phyloP scores from a whole-genome alignment of 2,797 vertebrate species.

The Acanthopagrus latus region DNA sequence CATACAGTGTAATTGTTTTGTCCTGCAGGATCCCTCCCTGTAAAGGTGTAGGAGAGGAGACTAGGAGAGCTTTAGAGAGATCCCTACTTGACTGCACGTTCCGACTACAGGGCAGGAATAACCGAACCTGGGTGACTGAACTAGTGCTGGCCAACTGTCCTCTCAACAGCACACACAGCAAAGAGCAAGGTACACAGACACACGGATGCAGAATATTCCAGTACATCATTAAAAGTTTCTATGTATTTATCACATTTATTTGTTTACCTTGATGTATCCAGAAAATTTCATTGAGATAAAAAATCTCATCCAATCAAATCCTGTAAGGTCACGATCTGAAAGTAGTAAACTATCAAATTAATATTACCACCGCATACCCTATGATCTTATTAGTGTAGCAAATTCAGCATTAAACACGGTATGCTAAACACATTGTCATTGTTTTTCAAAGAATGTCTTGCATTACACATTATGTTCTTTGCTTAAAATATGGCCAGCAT shows the following conservation, averaged over 20 bases:
- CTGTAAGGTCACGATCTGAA: neutral
- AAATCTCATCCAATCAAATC: neutral
- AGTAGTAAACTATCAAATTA: neutral
- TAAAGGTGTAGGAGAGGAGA: constrained; percentile 95
- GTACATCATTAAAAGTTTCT: neutral
- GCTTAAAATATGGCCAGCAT: neutral
- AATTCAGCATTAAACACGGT: neutral
- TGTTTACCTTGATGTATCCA: too few relatives aligned
- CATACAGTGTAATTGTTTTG: neutral
- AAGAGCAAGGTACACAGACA: constrained; percentile 91
- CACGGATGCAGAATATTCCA: neutral
- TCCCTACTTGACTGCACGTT: constrained; percentile 98
- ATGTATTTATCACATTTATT: neutral
- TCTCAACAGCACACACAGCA: constrained; percentile 93
- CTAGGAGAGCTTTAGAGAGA: constrained; percentile 93
- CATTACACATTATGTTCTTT: neutral
- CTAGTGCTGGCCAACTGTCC: constrained; percentile 97
- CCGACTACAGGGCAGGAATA: constrained; percentile 98
- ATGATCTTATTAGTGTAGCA: neutral
- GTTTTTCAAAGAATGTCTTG: neutral
- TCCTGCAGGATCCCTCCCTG: constrained; percentile 91
- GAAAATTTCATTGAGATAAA: neutral
- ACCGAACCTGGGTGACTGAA: constrained; percentile 98
- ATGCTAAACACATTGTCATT: neutral
- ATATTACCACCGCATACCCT: neutral